Base-by-base conservation (phyloP, 2,113 vertebrate species). In the Dromaius novaehollandiae region DNA sequence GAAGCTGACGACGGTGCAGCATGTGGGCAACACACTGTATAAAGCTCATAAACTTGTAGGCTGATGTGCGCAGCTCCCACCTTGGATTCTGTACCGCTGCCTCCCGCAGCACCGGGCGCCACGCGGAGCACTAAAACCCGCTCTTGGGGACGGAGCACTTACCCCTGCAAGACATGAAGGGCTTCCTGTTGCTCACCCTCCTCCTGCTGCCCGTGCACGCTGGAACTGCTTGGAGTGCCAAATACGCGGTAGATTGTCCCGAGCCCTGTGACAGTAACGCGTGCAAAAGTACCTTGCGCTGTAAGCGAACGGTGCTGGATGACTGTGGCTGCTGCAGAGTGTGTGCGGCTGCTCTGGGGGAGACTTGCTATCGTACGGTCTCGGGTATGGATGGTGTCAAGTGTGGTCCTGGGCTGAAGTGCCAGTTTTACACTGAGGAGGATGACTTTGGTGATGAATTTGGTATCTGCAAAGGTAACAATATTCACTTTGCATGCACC, bases 401-500 rank as follows among this genome's bases (percentile, higher is more conserved):
- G 98, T 99, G 99, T 95, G 99, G 99, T 90, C 99, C 99, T 3
- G 99, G 99, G 68, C 98, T 99, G 94, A 98, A 98, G 97, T 99
- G 99, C 98, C 98, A 99, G 96, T 99, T 99, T 98, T 99, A 99
- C 98, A 99, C 98, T 69, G 99, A 99, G 69, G 99, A 99, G 93
- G 99, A 99, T 97, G 99, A 99, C 93, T 99, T 99, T 93, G 99
- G 99, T 70, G 99, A 99, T 97, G 99, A 99, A 96, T 99, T 99
- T 95, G 99, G 99, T 70, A 98, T 99, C 93, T 99, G 99, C 98
- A 99, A 98, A 99, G 99, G 99, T 99, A 97, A 96, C 53, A 93
- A 58, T 73, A 93, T 81, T 85, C 86, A 71, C 88, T 94, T 75
- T 92, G 93, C 95, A 88, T 91, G 88, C 88, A 66, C 70, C 56